Base-by-base conservation (phyloP, 2,888 invertebrate species). In the Eupeodes latifasciatus region DNA sequence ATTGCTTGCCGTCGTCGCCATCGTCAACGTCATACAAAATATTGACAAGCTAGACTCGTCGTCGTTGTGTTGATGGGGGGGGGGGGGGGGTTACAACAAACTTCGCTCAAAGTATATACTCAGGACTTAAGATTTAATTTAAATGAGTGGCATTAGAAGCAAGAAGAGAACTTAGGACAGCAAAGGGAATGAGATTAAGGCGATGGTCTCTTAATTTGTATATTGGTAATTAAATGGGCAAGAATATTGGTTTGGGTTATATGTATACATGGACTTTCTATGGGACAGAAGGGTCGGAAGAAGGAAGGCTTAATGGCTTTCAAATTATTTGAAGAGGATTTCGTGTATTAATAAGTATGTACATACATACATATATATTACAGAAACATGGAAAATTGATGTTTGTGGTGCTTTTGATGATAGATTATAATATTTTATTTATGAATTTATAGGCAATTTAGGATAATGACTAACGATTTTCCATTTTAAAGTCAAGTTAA, bases 131-230 rank as follows among this genome's bases (percentile, higher is more conserved):
- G 64, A 64, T 44, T 14, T 55, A 5, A 71, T 71, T 71, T 55
- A 12, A 71, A 55, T 55, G 40, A 55, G 55, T 44, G 34, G 55
- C 71, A 71, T 55, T 27, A 19, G 40, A 40, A 27, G 19, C 19
- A 40, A 14, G 19, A 40, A 47, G 6, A 9, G 14, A 4, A 10
- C 4, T 3, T 10, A 12, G n/a, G 59, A 12, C 9, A 2, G 40
- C 5, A 40, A 40, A 3, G n/a, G n/a, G 72, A 12, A 19, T 36
- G 49, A 53, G 40, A 74, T 16, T 69, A 57, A 36, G 49, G 77
- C 27, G 27, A 81, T 78, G 77, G 78, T 44, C 77, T 72, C 78
- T 86, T 82, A 86, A 82, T 82, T 82, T 86, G 78, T 82, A 69
- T 82, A 69, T 75, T 78, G 82, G 69, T 74, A 82, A 86, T 86